Conservation (phyloP, 2,888 invertebrate genomes). For the Electrophaes corylata region DNA sequence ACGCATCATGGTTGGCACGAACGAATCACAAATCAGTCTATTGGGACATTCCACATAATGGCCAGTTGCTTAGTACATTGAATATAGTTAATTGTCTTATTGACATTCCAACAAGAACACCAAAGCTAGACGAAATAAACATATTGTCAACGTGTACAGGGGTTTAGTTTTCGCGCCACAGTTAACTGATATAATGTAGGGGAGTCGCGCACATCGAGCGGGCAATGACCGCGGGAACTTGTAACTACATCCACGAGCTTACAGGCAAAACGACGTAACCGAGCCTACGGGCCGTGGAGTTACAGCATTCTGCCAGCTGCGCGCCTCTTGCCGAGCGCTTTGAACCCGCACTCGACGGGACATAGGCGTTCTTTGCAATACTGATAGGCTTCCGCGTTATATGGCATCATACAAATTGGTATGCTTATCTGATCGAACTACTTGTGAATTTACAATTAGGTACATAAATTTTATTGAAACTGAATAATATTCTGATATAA, state of each 20-base stretch:
- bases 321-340: constrained; percentile 59
- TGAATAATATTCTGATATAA: neutral
- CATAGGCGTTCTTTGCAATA: constrained; percentile 64
- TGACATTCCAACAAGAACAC: constrained; percentile 2
- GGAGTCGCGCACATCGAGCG: constrained; percentile 74
- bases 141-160: constrained; percentile 44
- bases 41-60: neutral
- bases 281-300: constrained; percentile 40
- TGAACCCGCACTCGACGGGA: constrained; percentile 66
- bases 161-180: constrained; percentile 65
- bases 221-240: constrained; percentile 83
- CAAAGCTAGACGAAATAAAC: constrained; percentile 17
- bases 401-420: constrained; percentile 34
- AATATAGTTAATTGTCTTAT: neutral
- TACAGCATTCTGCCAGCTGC: constrained; percentile 52
- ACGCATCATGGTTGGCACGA: too few relatives aligned
- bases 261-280: constrained; percentile 63
- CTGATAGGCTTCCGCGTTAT: constrained; percentile 64
- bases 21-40: too few relatives aligned
- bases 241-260: constrained; percentile 76
- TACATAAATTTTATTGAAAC: neutral
- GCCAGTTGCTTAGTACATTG: neutral
- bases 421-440: constrained; percentile 23
- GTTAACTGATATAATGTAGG: constrained; percentile 69
- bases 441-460: constrained; percentile 6